Conservation (phyloP, 2,113 vertebrate species). For the Entomyzon cyanotis region DNA sequence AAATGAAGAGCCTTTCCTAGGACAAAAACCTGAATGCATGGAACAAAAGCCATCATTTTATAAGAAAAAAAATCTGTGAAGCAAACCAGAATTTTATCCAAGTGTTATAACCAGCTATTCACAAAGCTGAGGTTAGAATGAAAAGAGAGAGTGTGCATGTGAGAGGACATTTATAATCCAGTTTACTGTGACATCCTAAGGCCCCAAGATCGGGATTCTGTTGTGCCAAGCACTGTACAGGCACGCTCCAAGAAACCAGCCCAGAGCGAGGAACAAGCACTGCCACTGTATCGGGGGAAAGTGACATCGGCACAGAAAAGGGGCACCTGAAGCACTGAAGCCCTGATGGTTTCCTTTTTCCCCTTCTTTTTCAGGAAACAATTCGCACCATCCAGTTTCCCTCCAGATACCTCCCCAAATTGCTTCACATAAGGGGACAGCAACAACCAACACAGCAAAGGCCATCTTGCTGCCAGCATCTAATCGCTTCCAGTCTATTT, state of each 20-base stretch:
- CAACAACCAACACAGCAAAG: not conserved
- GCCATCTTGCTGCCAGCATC: not conserved
- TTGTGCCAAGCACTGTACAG: not conserved
- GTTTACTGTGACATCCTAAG: not conserved
- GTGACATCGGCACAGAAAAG: not conserved
- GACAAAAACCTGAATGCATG: not conserved
- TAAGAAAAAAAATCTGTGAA: not conserved
- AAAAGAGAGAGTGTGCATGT: not conserved
- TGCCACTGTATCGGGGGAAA: not conserved
- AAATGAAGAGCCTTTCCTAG: not conserved
- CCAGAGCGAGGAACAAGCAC: not conserved
- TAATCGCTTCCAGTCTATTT: not conserved
- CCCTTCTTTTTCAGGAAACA: not conserved
- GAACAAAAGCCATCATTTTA: not conserved
- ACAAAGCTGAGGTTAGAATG: not conserved
- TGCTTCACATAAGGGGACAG: not conserved
- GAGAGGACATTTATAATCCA: not conserved
- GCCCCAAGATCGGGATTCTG: not conserved
- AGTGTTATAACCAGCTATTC: not conserved
- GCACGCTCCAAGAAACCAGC: not conserved
- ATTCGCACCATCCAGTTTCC: not conserved
- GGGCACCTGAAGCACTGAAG: not conserved
- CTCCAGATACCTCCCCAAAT: not conserved
- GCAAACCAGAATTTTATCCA: not conserved
- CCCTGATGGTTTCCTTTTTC: not conserved